phyloP scores from a whole-genome alignment of 2,797 vertebrate species.

The Centroberyx gerrardi region DNA sequence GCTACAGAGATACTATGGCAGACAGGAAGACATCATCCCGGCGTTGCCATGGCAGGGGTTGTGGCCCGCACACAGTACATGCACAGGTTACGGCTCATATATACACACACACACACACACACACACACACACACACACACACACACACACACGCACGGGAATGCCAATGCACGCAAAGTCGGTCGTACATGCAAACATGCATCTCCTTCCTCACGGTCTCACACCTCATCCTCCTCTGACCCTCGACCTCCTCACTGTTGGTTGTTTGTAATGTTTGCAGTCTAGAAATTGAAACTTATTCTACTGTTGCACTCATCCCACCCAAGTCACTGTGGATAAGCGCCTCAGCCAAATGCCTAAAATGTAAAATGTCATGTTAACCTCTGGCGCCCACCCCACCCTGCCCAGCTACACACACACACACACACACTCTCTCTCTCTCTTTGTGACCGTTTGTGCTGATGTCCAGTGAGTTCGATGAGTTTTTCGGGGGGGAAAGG shows the following conservation, averaged over 20 bases:
- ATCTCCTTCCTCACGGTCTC: conserved; percentile 27
- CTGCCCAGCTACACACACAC: background rate
- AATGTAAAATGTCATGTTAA: background rate
- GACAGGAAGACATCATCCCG: conserved; percentile 83
- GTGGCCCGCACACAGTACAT: conserved; percentile 40
- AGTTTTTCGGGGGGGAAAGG: conserved; percentile 21
- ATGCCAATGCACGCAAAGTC: background rate
- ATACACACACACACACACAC: background rate
- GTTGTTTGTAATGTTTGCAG: background rate
- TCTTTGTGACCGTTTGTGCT: background rate
- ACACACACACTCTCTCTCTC: background rate
- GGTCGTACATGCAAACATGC: conserved; percentile 9
- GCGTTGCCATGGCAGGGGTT: conserved; percentile 63
- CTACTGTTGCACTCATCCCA: background rate
- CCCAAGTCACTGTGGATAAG: background rate
- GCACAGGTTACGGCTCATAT: conserved; percentile 35
- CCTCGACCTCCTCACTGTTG: conserved; percentile 7
- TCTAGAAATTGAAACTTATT: background rate
- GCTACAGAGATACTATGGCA: conserved; percentile 76
- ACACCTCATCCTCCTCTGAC: background rate
- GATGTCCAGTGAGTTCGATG: conserved; percentile 27
- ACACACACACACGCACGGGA: background rate
- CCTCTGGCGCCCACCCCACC: background rate
- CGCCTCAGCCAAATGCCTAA: background rate
- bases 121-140: background rate